These are phyloP conservation scores for Drosophila orosa DNA, from an alignment of 1,140 invertebrate species.

Conservation along the genomic window DNA sequence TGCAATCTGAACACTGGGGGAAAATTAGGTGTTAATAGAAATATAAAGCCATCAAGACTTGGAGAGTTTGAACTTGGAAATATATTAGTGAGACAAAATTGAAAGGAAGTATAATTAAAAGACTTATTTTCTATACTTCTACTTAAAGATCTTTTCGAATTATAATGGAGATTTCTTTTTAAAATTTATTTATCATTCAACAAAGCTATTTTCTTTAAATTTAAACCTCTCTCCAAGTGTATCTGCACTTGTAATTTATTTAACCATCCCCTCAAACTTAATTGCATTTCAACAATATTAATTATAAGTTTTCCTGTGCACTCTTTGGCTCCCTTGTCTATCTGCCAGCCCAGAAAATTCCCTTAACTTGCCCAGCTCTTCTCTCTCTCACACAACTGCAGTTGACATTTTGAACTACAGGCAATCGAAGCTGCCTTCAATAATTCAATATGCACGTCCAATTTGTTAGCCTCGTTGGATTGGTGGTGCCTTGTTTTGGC, in stretches of 20 bases:
- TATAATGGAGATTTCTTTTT: not conserved
- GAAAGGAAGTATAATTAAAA: not conserved
- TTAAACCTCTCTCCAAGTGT: not conserved
- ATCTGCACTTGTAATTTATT: not conserved
- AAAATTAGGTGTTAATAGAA: not conserved
- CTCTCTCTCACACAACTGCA: conserved; percentile 21
- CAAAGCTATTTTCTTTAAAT: not conserved
- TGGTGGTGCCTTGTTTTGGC: conserved; percentile 60
- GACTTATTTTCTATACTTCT: not conserved
- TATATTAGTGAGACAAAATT: not conserved
- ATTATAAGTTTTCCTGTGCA: conserved; percentile 15
- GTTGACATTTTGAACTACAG: conserved; percentile 38
- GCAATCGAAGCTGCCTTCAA: conserved; percentile 56
- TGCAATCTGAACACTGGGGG: not conserved
- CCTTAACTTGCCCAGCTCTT: conserved; percentile 13
- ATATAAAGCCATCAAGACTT: not conserved
- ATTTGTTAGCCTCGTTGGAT: conserved; percentile 45
- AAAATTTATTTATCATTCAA: not conserved
- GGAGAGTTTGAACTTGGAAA: not conserved
- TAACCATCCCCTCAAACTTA: not conserved
- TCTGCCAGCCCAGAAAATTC: not conserved
- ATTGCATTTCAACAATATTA: conserved; percentile 16
- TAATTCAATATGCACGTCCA: conserved; percentile 62
- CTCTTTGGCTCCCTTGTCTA: not conserved
- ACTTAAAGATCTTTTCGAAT: not conserved